A percentile compares a stretch with the other conserved stretches of the same genome.
Conservation (phyloP, 2,888 invertebrate genomes). For the Mimas tiliae region DNA sequence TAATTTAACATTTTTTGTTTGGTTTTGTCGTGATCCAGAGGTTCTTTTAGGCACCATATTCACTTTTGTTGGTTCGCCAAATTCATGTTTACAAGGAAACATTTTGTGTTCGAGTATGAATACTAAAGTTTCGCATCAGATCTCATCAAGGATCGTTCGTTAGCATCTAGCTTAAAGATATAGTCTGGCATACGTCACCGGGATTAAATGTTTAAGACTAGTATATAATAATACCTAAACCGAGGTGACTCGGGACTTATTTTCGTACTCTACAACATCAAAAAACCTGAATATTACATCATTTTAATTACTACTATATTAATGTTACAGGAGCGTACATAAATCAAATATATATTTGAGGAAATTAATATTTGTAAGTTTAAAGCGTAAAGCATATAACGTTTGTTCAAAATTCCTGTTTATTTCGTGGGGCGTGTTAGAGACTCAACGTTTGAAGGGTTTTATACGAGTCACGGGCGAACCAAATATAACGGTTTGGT, state of each 20-base stretch:
- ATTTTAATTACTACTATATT: slow-evolving; percentile 59
- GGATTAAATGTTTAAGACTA: slow-evolving; percentile 64
- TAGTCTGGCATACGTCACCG: slow-evolving; percentile 46
- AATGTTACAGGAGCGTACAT: slow-evolving; percentile 63
- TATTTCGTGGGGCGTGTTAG: slow-evolving; percentile 61
- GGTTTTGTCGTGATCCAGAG: slow-evolving; percentile 61
- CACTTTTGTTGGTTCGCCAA: slow-evolving; percentile 53
- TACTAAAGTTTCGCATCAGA: slow-evolving; percentile 43
- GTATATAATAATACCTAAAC: slow-evolving; percentile 69
- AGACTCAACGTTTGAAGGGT: background rate
- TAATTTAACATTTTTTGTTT: slow-evolving; percentile 59
- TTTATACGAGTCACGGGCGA: background rate
- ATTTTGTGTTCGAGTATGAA: slow-evolving; percentile 37
- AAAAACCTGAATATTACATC: slow-evolving; percentile 61
- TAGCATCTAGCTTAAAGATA: slow-evolving; percentile 45
- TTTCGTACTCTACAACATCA: slow-evolving; percentile 68
- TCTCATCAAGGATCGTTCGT: slow-evolving; percentile 42
- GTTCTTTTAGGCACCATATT: slow-evolving; percentile 77
- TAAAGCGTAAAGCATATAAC: slow-evolving; percentile 60
- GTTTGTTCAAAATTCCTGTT: slow-evolving; percentile 78
- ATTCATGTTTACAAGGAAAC: slow-evolving; percentile 51
- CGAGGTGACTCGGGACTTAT: slow-evolving; percentile 58
- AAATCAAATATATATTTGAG: slow-evolving; percentile 40
- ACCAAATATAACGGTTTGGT: background rate
- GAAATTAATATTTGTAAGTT: slow-evolving; percentile 53